Base-by-base conservation (phyloP, 2,888 invertebrate genomes). In the Caenorhabditis japonica region DNA sequence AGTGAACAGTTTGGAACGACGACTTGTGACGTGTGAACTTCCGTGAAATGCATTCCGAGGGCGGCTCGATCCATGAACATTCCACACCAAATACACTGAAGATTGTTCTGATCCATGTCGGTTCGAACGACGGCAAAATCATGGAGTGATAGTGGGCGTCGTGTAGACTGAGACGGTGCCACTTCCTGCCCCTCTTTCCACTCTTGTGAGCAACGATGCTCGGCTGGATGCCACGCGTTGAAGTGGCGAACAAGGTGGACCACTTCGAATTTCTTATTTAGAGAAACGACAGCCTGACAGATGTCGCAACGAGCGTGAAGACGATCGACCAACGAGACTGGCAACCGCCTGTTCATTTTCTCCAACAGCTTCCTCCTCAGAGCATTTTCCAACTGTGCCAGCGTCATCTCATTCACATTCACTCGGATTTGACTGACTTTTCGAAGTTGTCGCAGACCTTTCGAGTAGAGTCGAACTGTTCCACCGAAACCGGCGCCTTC, bases 61-160 rank as follows among this genome's bases (percentile, higher is more conserved):
- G 77, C 73, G 10, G 68, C 70, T 19, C 68, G 47, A 56, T 82
- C 79, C 83, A 87, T 83, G 53, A 85, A 82, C 85, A 84, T 85
- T n/a, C 86, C 87, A 59, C 87, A 87, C 83, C 83, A 83, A 47
- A 87, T 86, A 61, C 87, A 87, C 62, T 87, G 87, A 19, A 87
- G 75, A 60, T 81, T 85, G 36, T 87, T 86, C 38, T 59, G 62
- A 44, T 74, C 69, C 0, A 61, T 44, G 7, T 74, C 75, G 7
- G 77, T 69, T 53, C 87, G 84, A 36, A 86, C 82, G 4, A 87
- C 84, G 10, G 86, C 82, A 53, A 87, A 87, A 34, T 87, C 87
- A 61, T 81, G 71, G 38, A 79, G 60, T 13, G 47, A 56, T 15
- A 60, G 39, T 0, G 47, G 49, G 1, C 46, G 30, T 7, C 43